These are phyloP conservation scores for Periphyllus acericola DNA, from an alignment of 2,888 invertebrate species.

Conservation along the genomic window DNA sequence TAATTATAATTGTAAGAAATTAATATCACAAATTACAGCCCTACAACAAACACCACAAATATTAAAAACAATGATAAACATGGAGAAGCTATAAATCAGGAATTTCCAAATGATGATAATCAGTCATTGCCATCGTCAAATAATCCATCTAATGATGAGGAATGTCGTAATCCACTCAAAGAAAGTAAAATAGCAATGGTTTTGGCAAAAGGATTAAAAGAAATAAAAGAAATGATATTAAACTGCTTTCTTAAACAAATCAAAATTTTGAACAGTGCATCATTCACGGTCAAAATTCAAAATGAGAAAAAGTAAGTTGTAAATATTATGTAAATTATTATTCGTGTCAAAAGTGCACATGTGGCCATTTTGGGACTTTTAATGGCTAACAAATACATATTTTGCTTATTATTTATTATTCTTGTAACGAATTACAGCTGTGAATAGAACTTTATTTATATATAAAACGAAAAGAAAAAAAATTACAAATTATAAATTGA, in stretches of 20 bases:
- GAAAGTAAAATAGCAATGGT: neutral
- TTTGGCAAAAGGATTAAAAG: slow-evolving; percentile 3
- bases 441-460: no score
- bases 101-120: neutral
- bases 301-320: slow-evolving; percentile 7
- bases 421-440: no score
- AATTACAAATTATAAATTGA: no score
- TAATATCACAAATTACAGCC: no score
- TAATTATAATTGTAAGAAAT: no score
- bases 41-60: neutral
- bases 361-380: no score
- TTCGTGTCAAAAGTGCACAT: no score
- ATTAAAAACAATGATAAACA: no score
- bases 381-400: no score
- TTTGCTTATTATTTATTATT: neutral
- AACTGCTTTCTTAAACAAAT: slow-evolving; percentile 13
- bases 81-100: neutral
- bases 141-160: no score
- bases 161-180: neutral
- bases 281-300: slow-evolving; percentile 3
- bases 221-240: neutral
- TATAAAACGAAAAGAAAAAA: no score
- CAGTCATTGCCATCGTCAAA: neutral
- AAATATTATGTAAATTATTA: neutral
- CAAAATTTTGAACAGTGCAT: neutral